Evolutionary conservation across 1,140 invertebrate species (phyloP), one percentile per base, ranked within the genome.

Genomic region (Octopus bimaculoides): DNA sequence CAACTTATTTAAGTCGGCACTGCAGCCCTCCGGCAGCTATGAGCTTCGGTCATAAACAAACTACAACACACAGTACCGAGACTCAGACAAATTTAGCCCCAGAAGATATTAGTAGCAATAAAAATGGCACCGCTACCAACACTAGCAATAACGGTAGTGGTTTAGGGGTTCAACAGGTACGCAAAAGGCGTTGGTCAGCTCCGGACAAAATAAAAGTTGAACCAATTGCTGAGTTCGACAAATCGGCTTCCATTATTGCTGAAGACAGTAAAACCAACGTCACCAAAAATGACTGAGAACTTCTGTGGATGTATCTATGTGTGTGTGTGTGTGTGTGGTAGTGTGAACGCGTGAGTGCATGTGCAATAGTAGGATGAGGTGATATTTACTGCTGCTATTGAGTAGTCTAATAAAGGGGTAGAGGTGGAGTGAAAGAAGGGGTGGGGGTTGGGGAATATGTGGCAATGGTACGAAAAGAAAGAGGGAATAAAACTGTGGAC

Each of bases 161-260:
- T 69, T 74, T 61, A 81, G 53, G 52, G n/a, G 55, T 53, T 78
- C 80, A 66, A 82, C 77, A 82, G 75, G 84, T 84, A 54, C 86
- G 88, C 52, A 88, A 87, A 84, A 82, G 88, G 61, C 81, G 87
- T 3, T 89, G 88, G 88, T 88, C 88, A 26, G 86, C 87, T 12
- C 87, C 88, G 7, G 87, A 87, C 77, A 77, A 84, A 61, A 76
- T 83, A n/a, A 79, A 69, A 41, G 26, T 73, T 26, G 77, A 80
- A 14, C 74, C 75, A 54, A 10, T 52, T 14, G 10, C 78, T 20
- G 53, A 80, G 75, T 54, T 55, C 14, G 41, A n/a, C 53, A 78
- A 75, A 52, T 75, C 74, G 8, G 17, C 74, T 75, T 17, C 56
- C 26, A 41, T 2, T 41, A 3, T 41, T 41, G 26, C 26, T 41